phyloP scores from a whole-genome alignment of 1,140 invertebrate genomes.

The Epicauta chinensis region DNA sequence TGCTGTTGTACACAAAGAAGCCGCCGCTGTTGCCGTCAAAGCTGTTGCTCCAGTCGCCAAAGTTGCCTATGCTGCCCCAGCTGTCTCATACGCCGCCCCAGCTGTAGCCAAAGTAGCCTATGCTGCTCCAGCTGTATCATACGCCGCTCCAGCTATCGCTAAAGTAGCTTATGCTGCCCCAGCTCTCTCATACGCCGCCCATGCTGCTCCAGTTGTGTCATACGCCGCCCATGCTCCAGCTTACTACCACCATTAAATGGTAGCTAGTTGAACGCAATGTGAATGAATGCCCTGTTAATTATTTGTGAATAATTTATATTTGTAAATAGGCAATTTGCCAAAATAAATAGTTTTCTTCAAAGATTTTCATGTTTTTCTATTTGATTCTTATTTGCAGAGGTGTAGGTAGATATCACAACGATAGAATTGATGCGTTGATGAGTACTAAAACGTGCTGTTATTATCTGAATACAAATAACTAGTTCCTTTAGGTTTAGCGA shows the following conservation, averaged over 20 bases:
- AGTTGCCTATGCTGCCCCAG: conserved; percentile 18
- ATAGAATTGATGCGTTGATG: too few species aligned
- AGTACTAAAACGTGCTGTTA: too few species aligned
- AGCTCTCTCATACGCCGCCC: conserved; percentile 16
- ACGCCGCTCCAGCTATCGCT: conserved; percentile 9
- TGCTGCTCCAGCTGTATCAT: conserved; percentile 11
- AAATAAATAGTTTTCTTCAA: too few species aligned
- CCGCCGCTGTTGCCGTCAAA: conserved; percentile 26
- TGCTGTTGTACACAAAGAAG: conserved; percentile 44
- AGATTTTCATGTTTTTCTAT: too few species aligned
- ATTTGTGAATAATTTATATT: too few species aligned
- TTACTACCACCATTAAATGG: background rate
- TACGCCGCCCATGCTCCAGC: conserved; percentile 32
- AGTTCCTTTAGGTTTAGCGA: too few species aligned
- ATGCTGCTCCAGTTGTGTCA: conserved; percentile 14
- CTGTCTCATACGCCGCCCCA: conserved; percentile 21
- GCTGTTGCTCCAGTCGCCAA: conserved; percentile 27
- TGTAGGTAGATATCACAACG: too few species aligned
- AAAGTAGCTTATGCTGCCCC: conserved; percentile 17
- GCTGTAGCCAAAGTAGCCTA: conserved; percentile 9
- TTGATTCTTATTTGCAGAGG: too few species aligned
- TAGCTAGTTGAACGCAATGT: too few species aligned
- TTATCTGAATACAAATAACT: too few species aligned
- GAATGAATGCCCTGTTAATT: too few species aligned
- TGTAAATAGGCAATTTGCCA: too few species aligned